These are phyloP conservation scores for Arctocebus calabarensis DNA, from an alignment of 2,797 vertebrate genomes.

Conservation along the genomic window DNA sequence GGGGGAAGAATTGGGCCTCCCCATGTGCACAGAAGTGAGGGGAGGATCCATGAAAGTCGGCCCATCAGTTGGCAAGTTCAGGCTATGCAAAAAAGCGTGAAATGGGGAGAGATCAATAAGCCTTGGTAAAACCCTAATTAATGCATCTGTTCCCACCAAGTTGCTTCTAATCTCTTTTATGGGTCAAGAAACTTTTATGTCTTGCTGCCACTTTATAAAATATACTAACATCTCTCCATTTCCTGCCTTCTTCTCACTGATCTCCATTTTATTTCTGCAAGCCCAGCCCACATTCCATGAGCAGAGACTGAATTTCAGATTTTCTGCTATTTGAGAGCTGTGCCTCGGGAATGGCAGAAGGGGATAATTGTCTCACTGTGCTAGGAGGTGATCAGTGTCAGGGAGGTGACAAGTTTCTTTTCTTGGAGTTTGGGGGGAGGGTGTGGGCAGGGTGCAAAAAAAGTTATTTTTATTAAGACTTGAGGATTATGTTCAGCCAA, in stretches of 20 bases:
- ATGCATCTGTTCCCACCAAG: background rate
- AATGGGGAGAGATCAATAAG: background rate
- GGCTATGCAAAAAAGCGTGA: background rate
- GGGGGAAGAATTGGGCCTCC: background rate
- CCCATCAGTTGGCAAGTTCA: background rate
- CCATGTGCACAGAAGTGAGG: background rate
- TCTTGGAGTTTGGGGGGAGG: background rate
- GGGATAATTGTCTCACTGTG: background rate
- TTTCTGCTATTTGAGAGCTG: background rate
- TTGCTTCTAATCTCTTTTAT: conserved; percentile 30
- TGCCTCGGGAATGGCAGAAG: background rate
- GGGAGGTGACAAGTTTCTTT: background rate
- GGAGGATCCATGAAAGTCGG: background rate
- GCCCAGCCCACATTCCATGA: background rate
- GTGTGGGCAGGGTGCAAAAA: background rate
- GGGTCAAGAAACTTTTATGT: background rate
- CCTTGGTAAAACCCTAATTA: conserved; percentile 48
- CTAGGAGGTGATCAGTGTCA: background rate
- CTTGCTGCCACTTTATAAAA: conserved; percentile 10
- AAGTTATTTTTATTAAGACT: conserved; percentile 12
- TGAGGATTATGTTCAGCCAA: conserved; percentile 20
- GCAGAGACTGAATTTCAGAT: background rate
- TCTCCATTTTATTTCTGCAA: background rate
- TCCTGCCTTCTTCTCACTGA: background rate
- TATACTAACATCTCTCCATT: background rate